Percentiles rank a stretch among this genome's conserved stretches.
Conservation (phyloP, 30 jellyfish, hydroid and myxozoan species). For the Rhopilema esculentum region DNA sequence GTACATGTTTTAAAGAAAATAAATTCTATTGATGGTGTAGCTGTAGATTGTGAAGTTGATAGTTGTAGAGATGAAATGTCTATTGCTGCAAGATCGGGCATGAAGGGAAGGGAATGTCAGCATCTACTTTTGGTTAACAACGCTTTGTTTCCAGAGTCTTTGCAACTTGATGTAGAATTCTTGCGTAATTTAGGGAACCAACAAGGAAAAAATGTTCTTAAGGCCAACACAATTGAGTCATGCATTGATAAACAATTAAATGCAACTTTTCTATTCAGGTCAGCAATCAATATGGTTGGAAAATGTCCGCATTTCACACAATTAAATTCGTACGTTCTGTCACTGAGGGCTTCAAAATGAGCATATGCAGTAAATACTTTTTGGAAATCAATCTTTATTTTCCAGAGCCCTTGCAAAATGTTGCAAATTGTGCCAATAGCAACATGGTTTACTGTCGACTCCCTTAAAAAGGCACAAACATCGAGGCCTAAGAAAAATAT, state of each 20-base stretch:
- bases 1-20: no score
- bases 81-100: conserved; percentile 28
- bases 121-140: conserved; percentile 39
- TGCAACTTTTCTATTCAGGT: conserved; percentile 61
- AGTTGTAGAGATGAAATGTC: conserved; percentile 22
- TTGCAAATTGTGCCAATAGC: conserved; percentile 41
- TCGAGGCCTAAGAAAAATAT: conserved; percentile 43
- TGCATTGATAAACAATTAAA: conserved; percentile 27
- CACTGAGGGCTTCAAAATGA: conserved; percentile 11
- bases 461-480: conserved; percentile 31
- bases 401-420: not conserved
- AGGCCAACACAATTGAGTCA: not conserved
- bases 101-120: conserved; percentile 48
- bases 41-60: conserved; percentile 16
- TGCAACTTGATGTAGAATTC: not conserved
- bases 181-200: not conserved
- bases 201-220: not conserved
- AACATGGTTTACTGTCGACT: conserved; percentile 9
- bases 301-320: conserved; percentile 49
- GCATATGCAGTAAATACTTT: conserved; percentile 6
- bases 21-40: not conserved
- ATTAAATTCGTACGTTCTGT: conserved; percentile 30
- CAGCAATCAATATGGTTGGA: conserved; percentile 54
- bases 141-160: conserved; percentile 17
- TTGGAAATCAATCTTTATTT: not conserved